A percentile compares a stretch with the other conserved stretches of the same genome.
These are phyloP conservation scores for Meandrina meandrites DNA, from an alignment of 92 coral and sea anemone species.

Conservation along the genomic window DNA sequence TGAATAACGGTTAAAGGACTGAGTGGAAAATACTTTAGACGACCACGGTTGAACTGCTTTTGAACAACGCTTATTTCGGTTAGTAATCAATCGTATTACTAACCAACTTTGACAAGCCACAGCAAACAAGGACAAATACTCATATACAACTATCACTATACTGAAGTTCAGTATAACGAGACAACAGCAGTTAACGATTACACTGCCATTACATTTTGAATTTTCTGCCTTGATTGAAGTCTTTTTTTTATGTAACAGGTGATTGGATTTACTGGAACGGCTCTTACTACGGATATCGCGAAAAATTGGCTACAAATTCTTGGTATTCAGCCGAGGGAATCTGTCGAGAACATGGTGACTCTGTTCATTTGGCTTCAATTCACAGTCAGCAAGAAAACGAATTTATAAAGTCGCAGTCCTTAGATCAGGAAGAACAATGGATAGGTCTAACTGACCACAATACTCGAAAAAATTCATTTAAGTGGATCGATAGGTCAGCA, in stretches of 20 bases:
- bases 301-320: not conserved
- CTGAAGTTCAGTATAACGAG: too few relatives aligned
- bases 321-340: constrained; percentile 7
- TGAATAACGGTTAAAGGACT: too few relatives aligned
- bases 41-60: too few relatives aligned
- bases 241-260: not conserved
- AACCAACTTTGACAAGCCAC: too few relatives aligned
- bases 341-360: not conserved
- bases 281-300: not conserved
- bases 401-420: constrained; percentile 5
- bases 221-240: too few relatives aligned
- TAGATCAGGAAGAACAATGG: not conserved
- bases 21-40: too few relatives aligned
- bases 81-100: too few relatives aligned
- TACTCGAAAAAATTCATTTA: not conserved
- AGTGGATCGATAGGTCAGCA: constrained; percentile 2
- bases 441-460: constrained; percentile 25
- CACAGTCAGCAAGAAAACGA: constrained; percentile 15
- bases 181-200: too few relatives aligned
- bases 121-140: too few relatives aligned
- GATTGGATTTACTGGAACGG: constrained; percentile 16
- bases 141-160: too few relatives aligned
- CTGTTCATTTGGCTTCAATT: constrained; percentile 13
- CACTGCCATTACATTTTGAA: too few relatives aligned
- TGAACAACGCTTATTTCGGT: too few relatives aligned